Evolutionary conservation across 2,113 vertebrate species (phyloP).

Genomic region (Scopus umbretta): DNA sequence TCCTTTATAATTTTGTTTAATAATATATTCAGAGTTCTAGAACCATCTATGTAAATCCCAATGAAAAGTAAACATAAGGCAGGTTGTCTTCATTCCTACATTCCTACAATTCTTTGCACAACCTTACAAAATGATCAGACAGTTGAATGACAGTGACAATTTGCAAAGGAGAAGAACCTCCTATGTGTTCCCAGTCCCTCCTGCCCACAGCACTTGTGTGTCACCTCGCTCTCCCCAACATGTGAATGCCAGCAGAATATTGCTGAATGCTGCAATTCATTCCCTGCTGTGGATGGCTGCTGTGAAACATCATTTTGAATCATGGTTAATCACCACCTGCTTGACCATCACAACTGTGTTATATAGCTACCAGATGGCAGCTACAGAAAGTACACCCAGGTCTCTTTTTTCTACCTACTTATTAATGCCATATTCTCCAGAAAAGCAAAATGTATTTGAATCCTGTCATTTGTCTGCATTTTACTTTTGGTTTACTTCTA

Average conservation of each 20-base stretch:
- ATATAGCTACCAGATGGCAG: background rate
- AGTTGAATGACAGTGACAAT: background rate
- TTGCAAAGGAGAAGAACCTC: background rate
- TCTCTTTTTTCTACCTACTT: background rate
- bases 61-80: background rate
- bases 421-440: background rate
- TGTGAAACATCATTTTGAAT: background rate
- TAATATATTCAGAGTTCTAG: background rate
- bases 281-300: background rate
- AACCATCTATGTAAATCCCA: background rate
- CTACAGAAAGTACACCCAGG: background rate
- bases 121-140: background rate
- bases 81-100: background rate
- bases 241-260: background rate
- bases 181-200: background rate
- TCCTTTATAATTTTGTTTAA: background rate
- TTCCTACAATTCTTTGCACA: background rate
- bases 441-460: background rate
- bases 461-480: background rate
- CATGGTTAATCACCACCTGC: background rate
- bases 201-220: background rate
- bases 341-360: background rate
- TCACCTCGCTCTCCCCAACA: background rate
- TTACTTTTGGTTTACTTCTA: background rate
- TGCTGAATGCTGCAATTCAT: background rate